Evolutionary conservation across 2,113 vertebrate genomes (phyloP), one percentile per base, ranked within the genome.

Genomic region (Martes martes): DNA sequence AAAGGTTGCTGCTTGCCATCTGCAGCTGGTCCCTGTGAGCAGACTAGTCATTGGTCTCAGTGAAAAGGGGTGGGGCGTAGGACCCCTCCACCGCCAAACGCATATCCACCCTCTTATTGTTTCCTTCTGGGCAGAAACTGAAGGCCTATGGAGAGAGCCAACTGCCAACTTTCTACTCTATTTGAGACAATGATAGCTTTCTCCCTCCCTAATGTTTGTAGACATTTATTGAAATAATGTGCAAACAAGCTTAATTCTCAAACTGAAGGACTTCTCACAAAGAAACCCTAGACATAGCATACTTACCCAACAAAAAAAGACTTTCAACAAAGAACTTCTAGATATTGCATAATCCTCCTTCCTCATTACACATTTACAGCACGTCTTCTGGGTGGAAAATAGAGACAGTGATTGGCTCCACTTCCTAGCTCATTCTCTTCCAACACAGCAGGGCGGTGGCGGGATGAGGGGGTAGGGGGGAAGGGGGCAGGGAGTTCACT

Each of bases 211-310:
- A 85, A 52, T 74, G n/a, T 79, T 52, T 45, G 42, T 69, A 92
- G 79, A 59, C 9, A 42, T 63, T 83, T 89, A 39, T 80, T 79
- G 61, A 73, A 89, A 88, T 42, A 83, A 71, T 69, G n/a, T 85
- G 33, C 16, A 50, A 82, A 47, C 33, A 89, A 92, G 47, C 57
- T 71, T 57, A 42, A 73, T 74, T 65, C 63, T 94, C 63, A 96
- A 69, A 59, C 67, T 57, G 24, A 74, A 85, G 39, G 82, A 57
- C 45, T 65, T 95, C n/a, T 89, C 36, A 89, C n/a, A 39, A 45
- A 61, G 45, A 79, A 39, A 78, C 76, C 84, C 92, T 45, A 69
- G 45, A 31, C 79, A 61, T 24, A 57, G 83, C 19, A 14, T 59
- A 50, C 63, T 65, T 21, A 69, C 0, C 16, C 47, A 69, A 59